phyloP scores from a whole-genome alignment of 2,113 vertebrate genomes.

The Sylvilagus bachmani region DNA sequence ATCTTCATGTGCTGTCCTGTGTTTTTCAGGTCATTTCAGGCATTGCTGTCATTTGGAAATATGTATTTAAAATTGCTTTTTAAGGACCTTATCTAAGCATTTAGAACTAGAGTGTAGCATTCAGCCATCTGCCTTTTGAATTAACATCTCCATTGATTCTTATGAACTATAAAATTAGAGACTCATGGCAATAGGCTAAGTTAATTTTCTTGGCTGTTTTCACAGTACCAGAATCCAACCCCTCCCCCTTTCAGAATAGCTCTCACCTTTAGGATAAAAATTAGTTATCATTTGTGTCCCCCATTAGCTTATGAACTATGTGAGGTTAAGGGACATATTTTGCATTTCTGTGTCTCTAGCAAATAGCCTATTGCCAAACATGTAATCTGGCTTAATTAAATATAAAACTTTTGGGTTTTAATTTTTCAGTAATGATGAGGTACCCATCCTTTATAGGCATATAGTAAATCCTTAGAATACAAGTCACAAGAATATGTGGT shows the following conservation, averaged over 20 bases:
- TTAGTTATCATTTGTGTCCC: background rate
- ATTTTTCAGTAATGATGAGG: background rate
- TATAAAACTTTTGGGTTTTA: background rate
- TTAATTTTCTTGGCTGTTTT: background rate
- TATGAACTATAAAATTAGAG: background rate
- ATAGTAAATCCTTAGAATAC: constrained; percentile 1
- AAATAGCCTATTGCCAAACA: background rate
- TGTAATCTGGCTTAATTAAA: constrained; percentile 25
- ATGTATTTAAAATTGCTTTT: background rate
- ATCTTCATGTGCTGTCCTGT: background rate
- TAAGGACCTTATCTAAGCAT: background rate
- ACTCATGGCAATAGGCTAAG: background rate
- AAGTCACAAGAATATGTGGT: background rate
- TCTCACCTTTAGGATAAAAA: background rate
- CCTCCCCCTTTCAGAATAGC: background rate
- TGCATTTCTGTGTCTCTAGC: background rate
- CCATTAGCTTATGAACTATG: background rate
- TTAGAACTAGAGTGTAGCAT: background rate
- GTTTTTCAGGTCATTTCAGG: background rate
- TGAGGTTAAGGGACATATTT: background rate
- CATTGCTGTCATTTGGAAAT: background rate
- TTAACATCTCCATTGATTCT: background rate
- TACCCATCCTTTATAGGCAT: background rate
- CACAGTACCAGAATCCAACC: background rate
- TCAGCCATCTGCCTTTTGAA: background rate